Evolutionary conservation across 2,113 vertebrate species (phyloP).

Genomic region (Irena cyanogastra): DNA sequence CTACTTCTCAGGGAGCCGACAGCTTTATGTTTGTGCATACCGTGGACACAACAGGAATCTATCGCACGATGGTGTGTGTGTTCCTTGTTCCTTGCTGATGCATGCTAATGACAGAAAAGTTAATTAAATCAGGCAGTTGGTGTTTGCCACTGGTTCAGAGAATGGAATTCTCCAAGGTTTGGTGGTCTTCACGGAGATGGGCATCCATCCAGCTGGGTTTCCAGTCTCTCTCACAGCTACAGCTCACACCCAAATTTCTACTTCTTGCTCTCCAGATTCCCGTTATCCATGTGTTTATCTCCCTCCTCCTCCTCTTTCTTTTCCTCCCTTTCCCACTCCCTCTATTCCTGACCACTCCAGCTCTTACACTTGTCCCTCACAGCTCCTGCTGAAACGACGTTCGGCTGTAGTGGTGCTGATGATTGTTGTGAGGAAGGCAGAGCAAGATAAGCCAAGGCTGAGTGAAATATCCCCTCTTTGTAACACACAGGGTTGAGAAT

Average conservation of each 20-base stretch:
- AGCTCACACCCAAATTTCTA: neutral
- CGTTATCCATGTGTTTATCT: fast-evolving
- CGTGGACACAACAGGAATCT: neutral
- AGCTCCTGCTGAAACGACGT: neutral
- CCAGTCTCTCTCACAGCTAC: neutral
- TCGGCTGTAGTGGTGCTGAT: neutral
- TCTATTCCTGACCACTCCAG: neutral
- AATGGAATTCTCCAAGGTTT: neutral
- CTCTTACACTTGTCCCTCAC: neutral
- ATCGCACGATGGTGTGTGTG: fast-evolving
- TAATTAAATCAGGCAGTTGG: neutral
- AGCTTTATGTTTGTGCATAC: neutral
- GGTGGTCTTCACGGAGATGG: neutral
- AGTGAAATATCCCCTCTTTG: conserved; percentile 6
- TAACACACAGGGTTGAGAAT: neutral
- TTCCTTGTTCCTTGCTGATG: neutral
- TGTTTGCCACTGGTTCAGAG: neutral
- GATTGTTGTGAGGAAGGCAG: neutral
- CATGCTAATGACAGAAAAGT: neutral
- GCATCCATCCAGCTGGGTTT: neutral
- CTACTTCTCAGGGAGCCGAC: neutral
- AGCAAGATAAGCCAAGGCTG: neutral
- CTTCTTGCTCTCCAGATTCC: neutral
- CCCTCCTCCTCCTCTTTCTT: neutral
- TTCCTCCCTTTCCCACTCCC: neutral